phyloP scores from a whole-genome alignment of 2,113 vertebrate species.

The Typhlomys cinereus region DNA sequence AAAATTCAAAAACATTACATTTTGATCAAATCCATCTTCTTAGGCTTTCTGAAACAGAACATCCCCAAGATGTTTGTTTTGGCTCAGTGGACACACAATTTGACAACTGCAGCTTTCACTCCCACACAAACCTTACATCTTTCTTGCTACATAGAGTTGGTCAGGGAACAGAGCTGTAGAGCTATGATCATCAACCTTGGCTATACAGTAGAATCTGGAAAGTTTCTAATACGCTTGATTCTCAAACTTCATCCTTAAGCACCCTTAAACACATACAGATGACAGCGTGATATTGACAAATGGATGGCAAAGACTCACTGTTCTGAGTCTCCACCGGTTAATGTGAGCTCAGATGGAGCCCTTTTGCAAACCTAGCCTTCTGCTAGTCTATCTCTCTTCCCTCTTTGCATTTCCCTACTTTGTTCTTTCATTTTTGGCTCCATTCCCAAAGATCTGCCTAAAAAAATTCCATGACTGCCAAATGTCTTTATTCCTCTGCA shows the following conservation, averaged over 20 bases:
- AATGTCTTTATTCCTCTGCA: background rate
- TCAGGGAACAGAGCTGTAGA: background rate
- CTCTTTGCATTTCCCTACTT: background rate
- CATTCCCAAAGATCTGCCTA: background rate
- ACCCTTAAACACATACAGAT: no score
- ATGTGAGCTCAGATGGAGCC: no score
- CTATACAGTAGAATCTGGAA: background rate
- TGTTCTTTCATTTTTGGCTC: background rate
- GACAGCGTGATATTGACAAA: background rate
- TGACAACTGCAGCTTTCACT: background rate
- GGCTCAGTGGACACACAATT: background rate
- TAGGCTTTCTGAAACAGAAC: no score
- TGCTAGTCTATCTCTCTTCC: background rate
- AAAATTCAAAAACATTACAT: background rate
- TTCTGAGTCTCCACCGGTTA: background rate
- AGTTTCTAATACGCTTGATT: background rate
- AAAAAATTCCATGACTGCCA: background rate
- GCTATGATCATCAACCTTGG: background rate
- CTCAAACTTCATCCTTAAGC: background rate
- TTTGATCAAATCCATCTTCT: background rate
- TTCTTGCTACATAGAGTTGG: background rate
- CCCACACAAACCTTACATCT: background rate
- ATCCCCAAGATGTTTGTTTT: background rate
- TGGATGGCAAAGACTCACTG: no score
- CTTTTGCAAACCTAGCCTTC: rapidly evolving